phyloP scores from a whole-genome alignment of 2,797 vertebrate genomes.

The Macropus fuliginosus region DNA sequence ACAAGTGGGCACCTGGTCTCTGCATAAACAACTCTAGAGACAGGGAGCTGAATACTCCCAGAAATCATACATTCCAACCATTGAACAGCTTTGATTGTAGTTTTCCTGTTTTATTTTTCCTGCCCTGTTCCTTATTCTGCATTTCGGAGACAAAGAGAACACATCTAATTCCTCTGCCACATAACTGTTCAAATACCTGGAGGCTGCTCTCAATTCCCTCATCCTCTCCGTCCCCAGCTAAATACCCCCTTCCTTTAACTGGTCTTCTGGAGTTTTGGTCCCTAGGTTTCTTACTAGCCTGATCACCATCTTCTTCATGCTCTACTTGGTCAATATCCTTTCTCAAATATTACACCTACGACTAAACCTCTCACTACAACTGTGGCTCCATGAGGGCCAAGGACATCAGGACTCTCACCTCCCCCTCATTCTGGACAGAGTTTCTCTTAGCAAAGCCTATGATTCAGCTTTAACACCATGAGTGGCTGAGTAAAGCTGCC shows the following conservation, averaged over 20 bases:
- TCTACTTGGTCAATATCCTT: not conserved
- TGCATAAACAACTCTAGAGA: not conserved
- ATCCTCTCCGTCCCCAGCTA: not conserved
- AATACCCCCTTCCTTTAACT: not conserved
- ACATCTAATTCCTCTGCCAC: not conserved
- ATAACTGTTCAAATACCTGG: not conserved
- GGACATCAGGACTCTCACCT: not conserved
- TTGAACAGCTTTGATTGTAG: not conserved
- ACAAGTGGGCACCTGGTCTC: not conserved
- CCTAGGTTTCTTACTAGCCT: not conserved
- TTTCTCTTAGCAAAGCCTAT: not conserved
- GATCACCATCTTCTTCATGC: not conserved
- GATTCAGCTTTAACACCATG: not conserved
- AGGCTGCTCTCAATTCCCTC: conserved; percentile 17
- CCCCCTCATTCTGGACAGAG: not conserved
- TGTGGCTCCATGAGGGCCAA: not conserved
- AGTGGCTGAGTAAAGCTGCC: not conserved
- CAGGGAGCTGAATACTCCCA: not conserved
- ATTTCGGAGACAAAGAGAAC: not conserved
- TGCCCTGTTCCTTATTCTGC: not conserved
- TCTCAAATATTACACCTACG: not conserved
- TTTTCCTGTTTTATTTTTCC: not conserved
- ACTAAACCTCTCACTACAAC: not conserved
- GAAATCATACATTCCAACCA: not conserved
- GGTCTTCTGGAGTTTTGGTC: not conserved